Conservation (phyloP, 2,888 invertebrate genomes). For the Andrena chrysosceles region DNA sequence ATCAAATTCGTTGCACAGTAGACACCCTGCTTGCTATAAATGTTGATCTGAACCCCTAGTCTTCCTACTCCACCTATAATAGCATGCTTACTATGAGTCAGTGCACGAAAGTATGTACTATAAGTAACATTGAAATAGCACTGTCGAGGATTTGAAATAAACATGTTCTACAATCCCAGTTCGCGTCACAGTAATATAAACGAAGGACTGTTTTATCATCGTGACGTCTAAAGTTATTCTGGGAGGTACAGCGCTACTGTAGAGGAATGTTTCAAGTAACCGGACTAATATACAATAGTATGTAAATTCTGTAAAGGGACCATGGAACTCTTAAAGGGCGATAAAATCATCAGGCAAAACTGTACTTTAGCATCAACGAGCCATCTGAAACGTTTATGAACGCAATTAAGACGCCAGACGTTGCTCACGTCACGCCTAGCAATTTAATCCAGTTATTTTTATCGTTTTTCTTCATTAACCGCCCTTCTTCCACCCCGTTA, state of each 20-base stretch:
- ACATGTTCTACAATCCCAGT: background rate
- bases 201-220: constrained; percentile 38
- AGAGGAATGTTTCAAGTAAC: constrained; percentile 38
- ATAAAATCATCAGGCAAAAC: constrained; percentile 56
- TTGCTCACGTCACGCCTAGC: constrained; percentile 71
- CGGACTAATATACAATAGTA: constrained; percentile 47
- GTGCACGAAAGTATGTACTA: too few species aligned
- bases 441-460: constrained; percentile 75
- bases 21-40: too few species aligned
- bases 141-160: constrained; percentile 1
- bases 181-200: constrained; percentile 9
- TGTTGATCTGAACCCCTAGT: too few species aligned
- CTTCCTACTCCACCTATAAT: too few species aligned
- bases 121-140: background rate
- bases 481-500: constrained; percentile 43
- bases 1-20: too few species aligned
- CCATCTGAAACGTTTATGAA: constrained; percentile 72
- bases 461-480: constrained; percentile 48
- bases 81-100: too few species aligned
- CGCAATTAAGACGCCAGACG: constrained; percentile 81
- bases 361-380: constrained; percentile 58
- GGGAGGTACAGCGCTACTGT: constrained; percentile 20
- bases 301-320: constrained; percentile 19
- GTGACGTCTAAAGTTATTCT: constrained; percentile 54
- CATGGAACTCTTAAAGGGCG: constrained; percentile 37